Percentiles rank a stretch among this genome's conserved stretches.
phyloP scores from a whole-genome alignment of 2,888 invertebrate genomes.

The Tipula lateralis region DNA sequence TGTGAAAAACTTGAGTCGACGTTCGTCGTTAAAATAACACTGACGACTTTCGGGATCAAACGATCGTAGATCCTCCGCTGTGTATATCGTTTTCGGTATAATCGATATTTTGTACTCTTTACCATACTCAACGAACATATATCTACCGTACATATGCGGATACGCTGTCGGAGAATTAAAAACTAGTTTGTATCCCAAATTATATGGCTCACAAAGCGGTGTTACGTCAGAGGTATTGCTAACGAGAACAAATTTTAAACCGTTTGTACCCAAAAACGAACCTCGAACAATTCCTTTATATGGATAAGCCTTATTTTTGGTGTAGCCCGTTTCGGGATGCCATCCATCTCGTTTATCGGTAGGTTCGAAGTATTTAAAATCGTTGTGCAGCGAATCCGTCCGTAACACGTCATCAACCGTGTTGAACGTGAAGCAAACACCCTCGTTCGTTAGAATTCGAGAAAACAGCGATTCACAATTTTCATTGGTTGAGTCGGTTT shows the following conservation, averaged over 20 bases:
- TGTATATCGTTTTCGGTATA: background rate
- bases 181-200: background rate
- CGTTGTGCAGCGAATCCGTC: background rate
- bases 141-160: background rate
- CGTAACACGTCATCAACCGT: background rate
- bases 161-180: background rate
- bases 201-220: background rate
- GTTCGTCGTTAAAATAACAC: background rate
- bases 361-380: no score
- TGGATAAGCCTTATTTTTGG: background rate
- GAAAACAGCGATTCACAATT: background rate
- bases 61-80: background rate
- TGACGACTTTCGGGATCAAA: background rate
- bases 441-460: background rate
- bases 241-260: background rate
- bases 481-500: background rate
- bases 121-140: background rate
- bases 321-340: background rate
- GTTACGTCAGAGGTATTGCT: background rate
- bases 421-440: background rate
- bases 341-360: background rate
- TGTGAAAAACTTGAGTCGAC: background rate
- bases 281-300: background rate
- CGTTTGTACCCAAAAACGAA: background rate
- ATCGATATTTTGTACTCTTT: background rate